phyloP scores from a whole-genome alignment of 2,888 invertebrate genomes.

The Druceiella hillmani region DNA sequence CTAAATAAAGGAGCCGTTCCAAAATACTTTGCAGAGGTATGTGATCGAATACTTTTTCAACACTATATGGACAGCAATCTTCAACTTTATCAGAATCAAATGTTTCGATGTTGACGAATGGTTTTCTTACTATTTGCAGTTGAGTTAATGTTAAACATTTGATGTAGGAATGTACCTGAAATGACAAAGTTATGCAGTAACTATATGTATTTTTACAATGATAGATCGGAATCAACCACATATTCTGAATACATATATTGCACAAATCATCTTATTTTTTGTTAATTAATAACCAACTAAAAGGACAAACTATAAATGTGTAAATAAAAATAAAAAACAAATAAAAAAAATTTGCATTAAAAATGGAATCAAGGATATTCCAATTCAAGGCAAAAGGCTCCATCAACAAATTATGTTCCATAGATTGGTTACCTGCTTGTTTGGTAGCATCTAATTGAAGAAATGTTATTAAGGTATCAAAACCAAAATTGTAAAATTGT shows the following conservation, averaged over 20 bases:
- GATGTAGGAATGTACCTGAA: constrained; percentile 48
- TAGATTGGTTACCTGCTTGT: too few relatives aligned
- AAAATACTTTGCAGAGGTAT: constrained; percentile 54
- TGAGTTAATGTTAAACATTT: constrained; percentile 46
- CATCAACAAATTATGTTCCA: too few relatives aligned
- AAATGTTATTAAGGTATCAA: too few relatives aligned
- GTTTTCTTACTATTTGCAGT: constrained; percentile 50
- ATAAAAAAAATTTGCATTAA: too few relatives aligned
- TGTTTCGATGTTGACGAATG: constrained; percentile 34
- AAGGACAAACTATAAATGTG: not conserved
- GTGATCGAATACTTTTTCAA: constrained; percentile 47
- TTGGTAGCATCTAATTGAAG: too few relatives aligned
- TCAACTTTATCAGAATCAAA: constrained; percentile 32
- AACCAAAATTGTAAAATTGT: too few relatives aligned
- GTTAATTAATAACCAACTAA: too few relatives aligned
- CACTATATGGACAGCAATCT: constrained; percentile 39
- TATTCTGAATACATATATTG: too few relatives aligned
- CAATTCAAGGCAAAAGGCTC: too few relatives aligned
- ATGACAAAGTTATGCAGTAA: constrained; percentile 26
- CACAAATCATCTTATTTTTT: too few relatives aligned
- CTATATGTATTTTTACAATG: not conserved
- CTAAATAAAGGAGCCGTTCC: constrained; percentile 44
- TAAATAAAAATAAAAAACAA: not conserved
- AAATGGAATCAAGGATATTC: too few relatives aligned
- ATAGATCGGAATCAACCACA: too few relatives aligned